Percentiles rank a stretch among this genome's conserved stretches.
Evolutionary conservation across 2,797 vertebrate species (phyloP).

Genomic region (Helostoma temminkii): DNA sequence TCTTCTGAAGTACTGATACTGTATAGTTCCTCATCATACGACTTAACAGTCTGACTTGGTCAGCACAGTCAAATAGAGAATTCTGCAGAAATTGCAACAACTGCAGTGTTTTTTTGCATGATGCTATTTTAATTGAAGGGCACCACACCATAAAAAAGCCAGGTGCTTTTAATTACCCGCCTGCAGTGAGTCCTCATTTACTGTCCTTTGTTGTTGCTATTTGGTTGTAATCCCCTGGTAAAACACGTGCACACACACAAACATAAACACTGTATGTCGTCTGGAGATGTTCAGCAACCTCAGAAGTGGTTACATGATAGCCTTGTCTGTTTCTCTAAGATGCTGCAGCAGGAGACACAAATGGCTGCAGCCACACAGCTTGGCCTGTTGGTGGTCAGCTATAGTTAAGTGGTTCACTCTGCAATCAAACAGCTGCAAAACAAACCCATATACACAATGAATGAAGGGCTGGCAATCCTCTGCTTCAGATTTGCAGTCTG

Average conservation of each 20-base stretch:
- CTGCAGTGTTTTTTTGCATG: background rate
- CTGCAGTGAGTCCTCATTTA: conserved; percentile 14
- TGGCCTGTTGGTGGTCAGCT: conserved; percentile 66
- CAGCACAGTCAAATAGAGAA: background rate
- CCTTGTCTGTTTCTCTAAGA: conserved; percentile 22
- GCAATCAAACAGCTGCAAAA: conserved; percentile 75
- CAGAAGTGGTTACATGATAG: background rate
- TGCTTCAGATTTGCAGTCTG: conserved; percentile 74
- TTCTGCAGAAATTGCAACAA: background rate
- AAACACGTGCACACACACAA: background rate
- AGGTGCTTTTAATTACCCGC: conserved; percentile 15
- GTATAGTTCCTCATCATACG: no score
- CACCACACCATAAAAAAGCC: background rate
- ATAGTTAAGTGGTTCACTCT: conserved; percentile 56
- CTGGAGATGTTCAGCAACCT: conserved; percentile 10
- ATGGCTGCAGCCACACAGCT: conserved; percentile 61
- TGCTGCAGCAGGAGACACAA: conserved; percentile 35
- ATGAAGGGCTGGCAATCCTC: conserved; percentile 56
- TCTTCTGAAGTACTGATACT: no score
- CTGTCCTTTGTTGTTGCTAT: conserved; percentile 15
- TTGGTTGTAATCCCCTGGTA: conserved; percentile 8
- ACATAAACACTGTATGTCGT: background rate
- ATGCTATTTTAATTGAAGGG: conserved; percentile 1
- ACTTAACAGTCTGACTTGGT: no score
- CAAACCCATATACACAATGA: conserved; percentile 59